Base-by-base conservation (phyloP, 2,888 invertebrate species). In the Phyllotreta striolata region DNA sequence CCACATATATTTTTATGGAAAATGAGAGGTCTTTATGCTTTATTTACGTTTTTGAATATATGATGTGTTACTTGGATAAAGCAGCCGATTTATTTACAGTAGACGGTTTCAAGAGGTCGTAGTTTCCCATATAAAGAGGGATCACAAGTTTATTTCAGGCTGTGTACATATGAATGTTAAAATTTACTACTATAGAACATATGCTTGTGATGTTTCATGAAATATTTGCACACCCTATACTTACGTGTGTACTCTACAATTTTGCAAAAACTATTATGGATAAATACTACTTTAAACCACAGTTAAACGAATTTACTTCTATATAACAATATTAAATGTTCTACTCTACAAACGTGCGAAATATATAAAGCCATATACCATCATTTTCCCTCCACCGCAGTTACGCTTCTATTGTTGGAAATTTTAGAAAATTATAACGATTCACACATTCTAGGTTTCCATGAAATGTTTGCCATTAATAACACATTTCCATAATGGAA, bases 21-120 rank as follows among this genome's bases (percentile, higher is more conserved):
- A 60, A 60, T 60, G 60, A 60, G 60, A 43, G 51, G 59, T 52
- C 52, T 60, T 60, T 60, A 60, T 60, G 60, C 49, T 60, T 60
- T 60, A 60, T 60, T 60, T 60, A 52, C 60, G 52, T 60, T 60
- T 60, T 60, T 60, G 60, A 60, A 60, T 60, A 60, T 60, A 60
- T 60, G 60, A 60, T 60, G 44, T 60, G 60, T 60, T 60, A 60
- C 60, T 60, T 44, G 60, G 60, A 52, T 60, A 60, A 60, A 60
- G 52, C 47, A 60, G 60, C 52, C 60, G 43, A 60, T 60, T 52
- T 60, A 52, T 60, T 52, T 60, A 60, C 60, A 52, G 60, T 44
- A 60, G 24, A 24, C 10, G 44, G 43, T 44, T 52, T 37, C 52
- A 60, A 60, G 52, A 49, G 60, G 60, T 60, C 60, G 52, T 60